A percentile compares a stretch with the other conserved stretches of the same genome.
Evolutionary conservation across 1,140 invertebrate genomes (phyloP).

Genomic region (Ceratitis capitata): DNA sequence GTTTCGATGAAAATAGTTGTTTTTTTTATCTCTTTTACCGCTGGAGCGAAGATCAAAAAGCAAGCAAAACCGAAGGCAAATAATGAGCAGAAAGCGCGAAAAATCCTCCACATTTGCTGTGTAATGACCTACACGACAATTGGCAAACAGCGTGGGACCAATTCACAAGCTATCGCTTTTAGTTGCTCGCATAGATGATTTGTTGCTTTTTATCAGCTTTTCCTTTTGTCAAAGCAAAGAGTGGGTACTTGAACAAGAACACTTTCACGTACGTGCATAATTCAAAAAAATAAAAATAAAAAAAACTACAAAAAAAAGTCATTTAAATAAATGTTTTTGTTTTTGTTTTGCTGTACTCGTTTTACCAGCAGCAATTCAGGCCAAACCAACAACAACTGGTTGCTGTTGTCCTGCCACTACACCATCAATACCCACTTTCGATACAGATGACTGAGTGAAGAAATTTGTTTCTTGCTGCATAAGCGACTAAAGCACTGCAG

Average conservation of each 20-base stretch:
- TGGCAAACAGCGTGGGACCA: neutral
- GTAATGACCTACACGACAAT: neutral
- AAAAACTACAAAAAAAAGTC: neutral
- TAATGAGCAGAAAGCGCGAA: neutral
- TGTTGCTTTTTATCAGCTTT: neutral
- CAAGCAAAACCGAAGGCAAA: neutral
- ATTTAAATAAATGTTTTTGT: neutral
- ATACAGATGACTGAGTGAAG: neutral
- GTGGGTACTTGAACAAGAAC: slow-evolving; percentile 6
- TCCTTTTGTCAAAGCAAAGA: neutral
- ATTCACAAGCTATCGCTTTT: neutral
- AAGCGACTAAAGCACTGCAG: neutral
- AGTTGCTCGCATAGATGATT: neutral
- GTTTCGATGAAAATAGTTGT: too few species aligned
- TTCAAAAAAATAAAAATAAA: too few species aligned
- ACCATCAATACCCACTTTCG: neutral
- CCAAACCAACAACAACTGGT: neutral
- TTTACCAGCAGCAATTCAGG: neutral
- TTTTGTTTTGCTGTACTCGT: neutral
- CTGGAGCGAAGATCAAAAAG: neutral
- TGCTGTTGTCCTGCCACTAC: neutral
- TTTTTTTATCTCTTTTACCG: too few species aligned
- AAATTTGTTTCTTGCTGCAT: neutral
- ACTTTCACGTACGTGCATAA: neutral
- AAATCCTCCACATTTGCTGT: neutral